Conservation (phyloP, 1,140 invertebrate genomes). For the Cydia strobilella region DNA sequence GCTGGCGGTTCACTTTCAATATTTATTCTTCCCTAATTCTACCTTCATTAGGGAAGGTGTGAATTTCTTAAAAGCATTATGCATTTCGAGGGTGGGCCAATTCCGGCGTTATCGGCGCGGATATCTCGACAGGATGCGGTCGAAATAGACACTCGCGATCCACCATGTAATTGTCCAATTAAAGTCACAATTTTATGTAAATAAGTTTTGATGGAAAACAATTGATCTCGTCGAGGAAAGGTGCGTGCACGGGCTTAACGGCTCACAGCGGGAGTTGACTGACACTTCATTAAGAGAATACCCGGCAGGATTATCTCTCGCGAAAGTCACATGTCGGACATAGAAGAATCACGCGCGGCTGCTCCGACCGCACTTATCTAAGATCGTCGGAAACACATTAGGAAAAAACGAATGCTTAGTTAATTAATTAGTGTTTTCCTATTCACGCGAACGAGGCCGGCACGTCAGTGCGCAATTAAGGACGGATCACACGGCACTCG, state of each 20-base stretch:
- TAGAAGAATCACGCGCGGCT: constrained; percentile 36
- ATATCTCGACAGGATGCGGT: constrained; percentile 67
- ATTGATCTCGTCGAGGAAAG: constrained; percentile 38
- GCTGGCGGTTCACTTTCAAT: constrained; percentile 50
- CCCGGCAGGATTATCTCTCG: constrained; percentile 35
- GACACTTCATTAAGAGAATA: constrained; percentile 30
- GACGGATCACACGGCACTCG: constrained; percentile 49
- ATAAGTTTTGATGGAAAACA: constrained; percentile 50
- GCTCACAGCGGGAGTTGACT: constrained; percentile 31
- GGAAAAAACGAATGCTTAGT: constrained; percentile 41
- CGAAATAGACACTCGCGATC: constrained; percentile 57
- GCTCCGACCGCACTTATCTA: constrained; percentile 32
- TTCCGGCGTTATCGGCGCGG: constrained; percentile 53
- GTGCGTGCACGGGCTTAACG: constrained; percentile 37
- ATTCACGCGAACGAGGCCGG: constrained; percentile 47
- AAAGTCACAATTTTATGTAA: constrained; percentile 72
- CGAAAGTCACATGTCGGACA: constrained; percentile 40
- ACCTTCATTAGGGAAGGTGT: constrained; percentile 74
- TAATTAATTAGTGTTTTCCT: constrained; percentile 52
- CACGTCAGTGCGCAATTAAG: constrained; percentile 47
- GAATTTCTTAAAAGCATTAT: constrained; percentile 66
- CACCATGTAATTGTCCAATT: constrained; percentile 73
- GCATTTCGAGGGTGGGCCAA: constrained; percentile 63
- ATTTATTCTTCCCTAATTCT: constrained; percentile 69
- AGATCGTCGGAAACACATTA: constrained; percentile 37